A percentile compares a stretch with the other conserved stretches of the same genome.
Evolutionary conservation across 37 sponge, comb jelly and placozoan species (phyloP).

Genomic region (Beroe ovata): DNA sequence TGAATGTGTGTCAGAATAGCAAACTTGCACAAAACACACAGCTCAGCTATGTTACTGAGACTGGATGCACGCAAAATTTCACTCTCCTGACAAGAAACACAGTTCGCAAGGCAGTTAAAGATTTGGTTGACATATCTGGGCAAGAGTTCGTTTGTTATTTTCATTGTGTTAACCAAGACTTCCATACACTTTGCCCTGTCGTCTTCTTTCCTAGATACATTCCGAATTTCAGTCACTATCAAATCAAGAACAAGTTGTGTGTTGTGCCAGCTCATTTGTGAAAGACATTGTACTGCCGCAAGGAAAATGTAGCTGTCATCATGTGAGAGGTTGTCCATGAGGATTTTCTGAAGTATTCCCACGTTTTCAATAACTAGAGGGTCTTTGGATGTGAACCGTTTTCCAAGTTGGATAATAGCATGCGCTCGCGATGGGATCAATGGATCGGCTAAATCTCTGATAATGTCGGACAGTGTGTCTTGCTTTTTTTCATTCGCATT

Average conservation of each 20-base stretch:
- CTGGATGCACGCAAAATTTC: constrained; percentile 7
- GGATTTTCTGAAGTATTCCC: neutral
- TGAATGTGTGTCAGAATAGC: constrained; percentile 17
- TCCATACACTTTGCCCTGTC: constrained; percentile 64
- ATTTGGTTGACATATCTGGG: constrained; percentile 10
- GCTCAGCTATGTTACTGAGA: neutral
- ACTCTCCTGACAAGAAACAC: neutral
- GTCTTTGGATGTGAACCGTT: constrained; percentile 9
- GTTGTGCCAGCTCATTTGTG: constrained; percentile 24
- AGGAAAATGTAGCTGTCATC: constrained; percentile 57
- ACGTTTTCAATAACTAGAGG: constrained; percentile 9
- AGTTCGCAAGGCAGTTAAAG: constrained; percentile 18
- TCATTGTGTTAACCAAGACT: constrained; percentile 18
- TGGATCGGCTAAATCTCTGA: constrained; percentile 51
- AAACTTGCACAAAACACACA: neutral
- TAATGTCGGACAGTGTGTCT: neutral
- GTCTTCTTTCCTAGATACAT: constrained; percentile 8
- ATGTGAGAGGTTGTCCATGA: constrained; percentile 40
- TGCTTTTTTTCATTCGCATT: neutral
- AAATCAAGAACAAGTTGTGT: neutral
- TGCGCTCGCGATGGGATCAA: constrained; percentile 54
- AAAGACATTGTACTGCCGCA: constrained; percentile 24
- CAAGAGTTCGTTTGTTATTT: constrained; percentile 49
- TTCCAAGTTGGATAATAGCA: constrained; percentile 43
- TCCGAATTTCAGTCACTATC: constrained; percentile 3